A percentile compares a stretch with the other conserved stretches of the same genome.
Conservation (phyloP, 1,140 invertebrate genomes). For the Plodia interpunctella region DNA sequence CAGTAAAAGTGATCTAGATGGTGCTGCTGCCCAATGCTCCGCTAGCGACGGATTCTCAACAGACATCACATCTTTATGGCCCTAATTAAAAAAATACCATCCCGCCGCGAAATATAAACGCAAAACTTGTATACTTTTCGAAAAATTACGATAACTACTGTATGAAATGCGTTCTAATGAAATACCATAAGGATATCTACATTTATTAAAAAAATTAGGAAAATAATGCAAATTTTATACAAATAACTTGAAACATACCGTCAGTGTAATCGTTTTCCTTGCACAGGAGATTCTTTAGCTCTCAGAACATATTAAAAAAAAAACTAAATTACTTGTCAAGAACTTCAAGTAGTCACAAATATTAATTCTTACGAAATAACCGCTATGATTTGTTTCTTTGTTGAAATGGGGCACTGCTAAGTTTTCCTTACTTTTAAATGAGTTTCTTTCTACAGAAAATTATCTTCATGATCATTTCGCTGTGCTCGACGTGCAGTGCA, state of each 20-base stretch:
- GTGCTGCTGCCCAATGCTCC: background rate
- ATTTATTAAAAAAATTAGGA: background rate
- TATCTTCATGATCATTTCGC: slow-evolving; percentile 41
- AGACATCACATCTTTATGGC: background rate
- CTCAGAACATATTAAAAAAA: slow-evolving; percentile 38
- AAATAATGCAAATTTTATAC: background rate
- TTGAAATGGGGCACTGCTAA: slow-evolving; percentile 30
- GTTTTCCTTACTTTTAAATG: slow-evolving; percentile 51
- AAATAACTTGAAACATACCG: background rate
- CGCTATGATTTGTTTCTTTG: slow-evolving; percentile 33
- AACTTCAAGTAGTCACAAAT: slow-evolving; percentile 21
- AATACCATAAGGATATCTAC: background rate
- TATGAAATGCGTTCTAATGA: background rate
- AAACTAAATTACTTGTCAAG: slow-evolving; percentile 31
- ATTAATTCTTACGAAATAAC: slow-evolving; percentile 54
- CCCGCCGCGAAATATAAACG: background rate
- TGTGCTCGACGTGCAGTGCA: slow-evolving; percentile 42
- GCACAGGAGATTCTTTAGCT: slow-evolving; percentile 5
- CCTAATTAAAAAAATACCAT: background rate
- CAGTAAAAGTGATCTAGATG: slow-evolving; percentile 5
- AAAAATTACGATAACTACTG: background rate
- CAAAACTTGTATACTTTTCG: background rate
- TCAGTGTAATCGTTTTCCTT: slow-evolving; percentile 8
- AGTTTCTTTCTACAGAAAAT: slow-evolving; percentile 32
- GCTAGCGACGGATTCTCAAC: background rate